phyloP scores from a whole-genome alignment of 2,797 vertebrate genomes.

The Xenopus petersii region DNA sequence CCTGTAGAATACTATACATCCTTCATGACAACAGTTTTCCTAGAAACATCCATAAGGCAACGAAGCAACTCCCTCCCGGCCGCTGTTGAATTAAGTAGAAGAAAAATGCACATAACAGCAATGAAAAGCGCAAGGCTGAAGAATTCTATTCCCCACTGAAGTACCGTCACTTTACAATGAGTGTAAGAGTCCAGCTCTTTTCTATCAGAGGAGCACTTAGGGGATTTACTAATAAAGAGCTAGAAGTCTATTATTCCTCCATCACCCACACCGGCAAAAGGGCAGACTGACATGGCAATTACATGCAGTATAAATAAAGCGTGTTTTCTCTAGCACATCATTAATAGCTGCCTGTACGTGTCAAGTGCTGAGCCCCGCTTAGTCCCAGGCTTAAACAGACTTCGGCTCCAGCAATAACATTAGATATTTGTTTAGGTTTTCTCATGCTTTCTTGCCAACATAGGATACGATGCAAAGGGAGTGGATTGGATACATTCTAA shows the following conservation, averaged over 20 bases:
- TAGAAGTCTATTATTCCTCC: background rate
- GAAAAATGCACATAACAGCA: background rate
- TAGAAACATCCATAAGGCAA: background rate
- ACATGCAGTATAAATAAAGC: conserved; percentile 1
- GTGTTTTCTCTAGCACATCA: background rate
- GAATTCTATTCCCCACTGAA: background rate
- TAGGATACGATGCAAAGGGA: background rate
- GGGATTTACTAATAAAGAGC: background rate
- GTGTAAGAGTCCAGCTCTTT: background rate
- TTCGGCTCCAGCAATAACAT: background rate
- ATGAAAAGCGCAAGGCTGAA: background rate
- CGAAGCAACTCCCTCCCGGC: background rate
- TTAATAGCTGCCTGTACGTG: background rate
- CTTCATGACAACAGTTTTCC: too few species aligned
- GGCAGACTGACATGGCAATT: background rate
- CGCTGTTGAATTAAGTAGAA: background rate
- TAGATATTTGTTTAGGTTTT: conserved; percentile 16
- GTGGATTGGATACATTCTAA: too few species aligned
- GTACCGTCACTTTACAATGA: background rate
- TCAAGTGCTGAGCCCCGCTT: background rate
- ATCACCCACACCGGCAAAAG: background rate
- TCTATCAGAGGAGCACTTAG: background rate
- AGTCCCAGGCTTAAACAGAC: background rate
- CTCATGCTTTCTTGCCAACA: conserved; percentile 9
- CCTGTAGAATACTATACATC: too few species aligned